These are phyloP conservation scores for Celastrina argiolus DNA, from an alignment of 2,888 invertebrate genomes.

Conservation along the genomic window DNA sequence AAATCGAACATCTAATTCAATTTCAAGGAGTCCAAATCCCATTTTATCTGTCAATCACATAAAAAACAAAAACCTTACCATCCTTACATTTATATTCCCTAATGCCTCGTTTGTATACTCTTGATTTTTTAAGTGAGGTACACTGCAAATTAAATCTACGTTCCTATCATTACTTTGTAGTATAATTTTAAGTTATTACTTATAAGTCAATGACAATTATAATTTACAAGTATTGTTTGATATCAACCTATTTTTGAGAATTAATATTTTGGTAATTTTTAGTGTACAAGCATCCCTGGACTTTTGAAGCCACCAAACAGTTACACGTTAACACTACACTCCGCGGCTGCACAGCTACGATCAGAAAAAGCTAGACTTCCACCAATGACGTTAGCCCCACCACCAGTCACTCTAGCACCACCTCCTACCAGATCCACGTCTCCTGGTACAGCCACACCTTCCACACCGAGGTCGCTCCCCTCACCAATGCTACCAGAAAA, in stretches of 20 bases:
- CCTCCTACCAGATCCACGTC: constrained; percentile 52
- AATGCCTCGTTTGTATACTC: background rate
- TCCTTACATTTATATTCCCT: background rate
- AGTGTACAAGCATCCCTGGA: constrained; percentile 81
- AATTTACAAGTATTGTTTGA: too few relatives aligned
- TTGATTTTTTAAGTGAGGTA: background rate
- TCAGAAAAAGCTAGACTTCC: constrained; percentile 67
- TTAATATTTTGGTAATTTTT: constrained; percentile 38
- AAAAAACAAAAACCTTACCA: background rate
- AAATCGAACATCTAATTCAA: background rate
- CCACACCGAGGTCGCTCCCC: constrained; percentile 57
- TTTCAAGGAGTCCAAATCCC: background rate
- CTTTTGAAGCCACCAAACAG: constrained; percentile 83
- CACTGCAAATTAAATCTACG: background rate
- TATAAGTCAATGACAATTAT: too few relatives aligned
- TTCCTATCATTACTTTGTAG: background rate
- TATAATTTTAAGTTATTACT: background rate
- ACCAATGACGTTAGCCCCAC: constrained; percentile 59
- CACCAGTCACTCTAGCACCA: constrained; percentile 49
- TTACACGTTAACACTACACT: constrained; percentile 68
- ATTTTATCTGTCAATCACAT: background rate
- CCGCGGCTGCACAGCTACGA: constrained; percentile 58
- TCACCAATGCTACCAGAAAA: constrained; percentile 64
- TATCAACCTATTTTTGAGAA: too few relatives aligned
- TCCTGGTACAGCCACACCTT: constrained; percentile 54